Conservation (phyloP, 2,888 invertebrate genomes). For the Diplazon laetatorius region DNA sequence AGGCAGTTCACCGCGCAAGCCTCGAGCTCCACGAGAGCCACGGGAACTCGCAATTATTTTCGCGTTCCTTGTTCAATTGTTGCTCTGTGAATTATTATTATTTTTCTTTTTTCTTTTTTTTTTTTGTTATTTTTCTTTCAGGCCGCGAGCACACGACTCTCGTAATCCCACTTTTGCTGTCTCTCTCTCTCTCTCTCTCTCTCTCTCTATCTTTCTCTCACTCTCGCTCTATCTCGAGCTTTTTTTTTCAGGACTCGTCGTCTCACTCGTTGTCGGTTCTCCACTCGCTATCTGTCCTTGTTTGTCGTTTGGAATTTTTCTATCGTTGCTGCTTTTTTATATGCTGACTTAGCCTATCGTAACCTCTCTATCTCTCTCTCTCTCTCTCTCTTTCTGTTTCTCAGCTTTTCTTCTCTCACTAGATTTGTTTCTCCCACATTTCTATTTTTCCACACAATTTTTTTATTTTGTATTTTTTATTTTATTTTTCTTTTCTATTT, state of each 20-base stretch:
- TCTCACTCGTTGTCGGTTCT: background rate
- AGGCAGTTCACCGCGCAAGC: conserved; percentile 53
- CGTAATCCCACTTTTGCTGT: conserved; percentile 54
- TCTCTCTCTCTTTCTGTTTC: conserved; percentile 65
- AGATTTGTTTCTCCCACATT: conserved; percentile 68
- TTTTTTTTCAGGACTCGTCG: conserved; percentile 8
- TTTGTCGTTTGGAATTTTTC: conserved; percentile 33
- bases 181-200: conserved; percentile 57
- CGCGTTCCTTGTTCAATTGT: conserved; percentile 80
- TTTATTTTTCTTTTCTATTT: background rate
- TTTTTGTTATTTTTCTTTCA: conserved; percentile 64
- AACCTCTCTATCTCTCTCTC: no score
- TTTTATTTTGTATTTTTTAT: conserved; percentile 10
- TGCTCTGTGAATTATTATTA: conserved; percentile 77
- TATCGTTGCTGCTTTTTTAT: conserved; percentile 48
- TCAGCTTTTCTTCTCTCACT: conserved; percentile 64
- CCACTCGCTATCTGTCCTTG: conserved; percentile 50
- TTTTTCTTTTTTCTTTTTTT: no score
- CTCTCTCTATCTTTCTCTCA: conserved; percentile 62
- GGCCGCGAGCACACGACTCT: conserved; percentile 26
- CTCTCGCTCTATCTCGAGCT: background rate
- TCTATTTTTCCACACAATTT: background rate
- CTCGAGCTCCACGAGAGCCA: conserved; percentile 66
- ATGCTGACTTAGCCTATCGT: conserved; percentile 54
- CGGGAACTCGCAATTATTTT: conserved; percentile 82